Evolutionary conservation across 1,140 invertebrate species (phyloP), one percentile per base, ranked within the genome.

Genomic region (Pseudomyrmex gracilis): DNA sequence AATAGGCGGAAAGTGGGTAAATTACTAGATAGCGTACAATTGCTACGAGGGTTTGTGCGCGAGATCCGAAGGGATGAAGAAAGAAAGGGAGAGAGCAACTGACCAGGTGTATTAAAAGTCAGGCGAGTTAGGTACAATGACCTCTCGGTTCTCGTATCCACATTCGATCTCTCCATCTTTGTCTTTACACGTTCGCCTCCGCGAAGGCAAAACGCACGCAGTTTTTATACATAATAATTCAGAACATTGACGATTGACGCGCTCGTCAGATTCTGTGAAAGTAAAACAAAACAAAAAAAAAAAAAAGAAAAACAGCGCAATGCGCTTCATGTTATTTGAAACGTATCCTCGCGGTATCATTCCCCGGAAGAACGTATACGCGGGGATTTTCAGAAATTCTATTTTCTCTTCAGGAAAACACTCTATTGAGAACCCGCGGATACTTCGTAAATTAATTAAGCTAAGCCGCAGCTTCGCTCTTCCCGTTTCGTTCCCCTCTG

Each of bases 381-480:
- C 15, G 34, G 58, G 77, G 45, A 53, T 74, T 86, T 87, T 53
- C 58, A 45, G 51, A 73, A 87, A 87, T 87, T 82, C 73, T 66
- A 84, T 84, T 84, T 57, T 17, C 60, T 20, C 60, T 20, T 55
- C 20, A 17, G 45, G n/a, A 34, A 73, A 73, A 77, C 70, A 61
- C 60, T 73, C 8, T 34, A 34, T 7, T 34, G 34, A 83, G 66
- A 82, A 34, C 34, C 4, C 76, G 58, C 43, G 49, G 68, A 57
- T 68, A 85, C 74, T 84, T 89, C 57, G 76, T 78, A 91, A 91
- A 91, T 90, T 91, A 91, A 91, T 91, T 91, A 90, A 70, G 82
- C 83, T 87, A 91, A 90, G 85, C 84, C 85, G 63, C 53, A 77
- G 53, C 71, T 84, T 88, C 83, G 83, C 87, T 78, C 84, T 84